Base-by-base conservation (phyloP, 1,140 invertebrate genomes). In the Tetramorium alpestre region DNA sequence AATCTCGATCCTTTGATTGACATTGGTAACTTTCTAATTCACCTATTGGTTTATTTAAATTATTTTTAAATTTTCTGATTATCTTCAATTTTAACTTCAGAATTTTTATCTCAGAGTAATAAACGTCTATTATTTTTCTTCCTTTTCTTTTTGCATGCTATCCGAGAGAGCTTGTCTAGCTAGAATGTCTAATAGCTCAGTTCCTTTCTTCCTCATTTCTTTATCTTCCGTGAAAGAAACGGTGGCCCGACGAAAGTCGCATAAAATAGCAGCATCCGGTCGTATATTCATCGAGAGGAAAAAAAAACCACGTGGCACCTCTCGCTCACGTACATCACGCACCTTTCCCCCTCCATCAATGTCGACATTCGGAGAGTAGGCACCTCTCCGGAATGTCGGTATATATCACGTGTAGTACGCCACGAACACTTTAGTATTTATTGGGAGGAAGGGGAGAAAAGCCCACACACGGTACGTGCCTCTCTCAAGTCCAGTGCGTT, bases 371-470 rank as follows among this genome's bases (percentile, higher is more conserved):
- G 69, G 56, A 56, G 84, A 44, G 86, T 62, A 75, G 60, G 67
- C 49, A 78, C 44, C 28, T 84, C 72, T 54, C 47, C 67, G 78
- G 62, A 54, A 78, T 80, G 47, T 18, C 56, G 76, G 67, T 90
- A 88, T 90, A 89, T 80, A 90, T 91, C 78, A 73, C 73, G 87
- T 91, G 67, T 90, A 58, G 69, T 13, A 49, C 73, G 62, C 33
- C 81, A 85, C 86, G 64, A 67, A 88, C 70, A 93, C 93, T 93
- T 92, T 94, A 91, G 90, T 93, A 91, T 90, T 90, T 93, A 92
- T 93, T 86, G 78, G 49, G n/a, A 88, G 82, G 77, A 91, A 91
- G 90, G 90, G 91, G 89, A 93, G 92, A 82, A 92, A 94, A 92
- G 93, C 76, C 90, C 77, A 76, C 76, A 76, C 65, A 89, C 33